These are phyloP conservation scores for Numida meleagris DNA, from an alignment of 2,113 vertebrate species.

Conservation along the genomic window DNA sequence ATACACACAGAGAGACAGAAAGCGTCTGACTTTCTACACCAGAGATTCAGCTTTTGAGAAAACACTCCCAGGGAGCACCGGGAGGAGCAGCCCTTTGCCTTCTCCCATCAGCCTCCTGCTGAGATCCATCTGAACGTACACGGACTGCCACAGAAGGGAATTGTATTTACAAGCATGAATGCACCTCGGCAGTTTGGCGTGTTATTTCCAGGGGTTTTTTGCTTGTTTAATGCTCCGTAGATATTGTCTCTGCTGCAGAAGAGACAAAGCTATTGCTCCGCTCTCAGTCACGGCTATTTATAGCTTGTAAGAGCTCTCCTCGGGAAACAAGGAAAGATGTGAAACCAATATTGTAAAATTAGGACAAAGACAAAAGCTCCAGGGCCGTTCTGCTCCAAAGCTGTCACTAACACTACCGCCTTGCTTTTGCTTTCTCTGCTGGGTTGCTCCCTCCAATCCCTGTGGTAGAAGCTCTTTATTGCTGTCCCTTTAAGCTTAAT, in stretches of 20 bases:
- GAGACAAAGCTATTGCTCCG: background rate
- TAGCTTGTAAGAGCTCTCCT: background rate
- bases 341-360: constrained; percentile 1
- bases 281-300: background rate
- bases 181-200: background rate
- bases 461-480: background rate
- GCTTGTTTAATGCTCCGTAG: background rate
- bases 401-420: background rate
- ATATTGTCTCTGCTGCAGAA: background rate
- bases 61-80: background rate
- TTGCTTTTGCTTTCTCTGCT: background rate
- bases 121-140: background rate
- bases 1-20: fast-evolving
- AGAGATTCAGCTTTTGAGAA: background rate
- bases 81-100: background rate
- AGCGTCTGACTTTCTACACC: background rate
- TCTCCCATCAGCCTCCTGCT: background rate
- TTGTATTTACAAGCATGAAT: background rate
- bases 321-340: background rate
- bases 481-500: background rate
- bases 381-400: background rate
- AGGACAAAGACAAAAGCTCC: background rate
- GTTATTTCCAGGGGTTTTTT: background rate
- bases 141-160: background rate
- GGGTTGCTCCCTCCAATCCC: background rate